A percentile compares a stretch with the other conserved stretches of the same genome.
Evolutionary conservation across 2,888 invertebrate species (phyloP).

Genomic region (Notodromas monacha): DNA sequence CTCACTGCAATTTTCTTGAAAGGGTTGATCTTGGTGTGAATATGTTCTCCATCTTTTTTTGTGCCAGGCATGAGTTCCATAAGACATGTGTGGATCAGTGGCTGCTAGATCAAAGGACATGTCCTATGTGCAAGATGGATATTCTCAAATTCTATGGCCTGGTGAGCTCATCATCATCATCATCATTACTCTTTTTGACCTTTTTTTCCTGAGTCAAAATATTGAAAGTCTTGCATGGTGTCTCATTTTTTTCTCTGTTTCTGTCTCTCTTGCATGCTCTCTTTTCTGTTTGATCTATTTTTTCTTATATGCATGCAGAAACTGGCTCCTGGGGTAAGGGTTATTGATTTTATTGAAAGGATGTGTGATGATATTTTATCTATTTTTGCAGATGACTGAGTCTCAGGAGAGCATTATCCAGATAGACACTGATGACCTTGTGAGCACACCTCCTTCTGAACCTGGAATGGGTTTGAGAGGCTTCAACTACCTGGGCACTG

Average conservation of each 20-base stretch:
- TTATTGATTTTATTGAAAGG: no score
- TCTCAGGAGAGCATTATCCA: conserved; percentile 54
- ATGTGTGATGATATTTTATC: conserved; percentile 6
- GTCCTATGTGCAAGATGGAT: conserved; percentile 90
- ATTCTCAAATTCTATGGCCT: conserved; percentile 56
- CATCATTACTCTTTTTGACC: no score
- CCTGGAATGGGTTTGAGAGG: no score
- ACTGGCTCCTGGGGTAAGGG: no score
- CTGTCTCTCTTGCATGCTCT: no score
- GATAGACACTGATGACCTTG: conserved; percentile 20
- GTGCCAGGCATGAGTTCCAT: conserved; percentile 63
- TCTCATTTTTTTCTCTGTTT: background rate
- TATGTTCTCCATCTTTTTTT: conserved; percentile 7
- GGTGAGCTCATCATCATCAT: no score
- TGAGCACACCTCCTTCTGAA: conserved; percentile 1
- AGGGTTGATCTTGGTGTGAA: background rate
- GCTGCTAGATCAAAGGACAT: conserved; percentile 71
- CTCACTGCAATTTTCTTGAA: background rate
- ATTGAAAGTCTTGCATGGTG: no score
- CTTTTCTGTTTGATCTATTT: no score
- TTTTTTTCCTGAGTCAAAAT: no score
- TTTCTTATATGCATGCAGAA: no score
- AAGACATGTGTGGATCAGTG: conserved; percentile 84
- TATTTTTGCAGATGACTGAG: conserved; percentile 31
- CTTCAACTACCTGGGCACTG: no score